These are phyloP conservation scores for Oxygymnocypris stewartii DNA, from an alignment of 2,113 vertebrate species.

Conservation along the genomic window DNA sequence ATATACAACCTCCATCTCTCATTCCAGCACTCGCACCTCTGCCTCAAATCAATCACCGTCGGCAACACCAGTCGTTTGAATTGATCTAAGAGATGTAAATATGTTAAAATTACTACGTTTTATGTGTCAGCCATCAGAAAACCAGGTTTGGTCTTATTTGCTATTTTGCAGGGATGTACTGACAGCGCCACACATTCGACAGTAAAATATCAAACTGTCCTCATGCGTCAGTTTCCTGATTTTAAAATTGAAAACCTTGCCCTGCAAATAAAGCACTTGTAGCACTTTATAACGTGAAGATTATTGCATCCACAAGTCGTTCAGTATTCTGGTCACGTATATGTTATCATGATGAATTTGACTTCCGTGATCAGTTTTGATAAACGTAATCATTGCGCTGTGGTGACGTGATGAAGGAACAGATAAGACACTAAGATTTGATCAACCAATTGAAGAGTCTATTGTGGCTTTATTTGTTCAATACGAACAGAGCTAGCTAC, in stretches of 20 bases:
- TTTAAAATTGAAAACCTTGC: slow-evolving; percentile 50
- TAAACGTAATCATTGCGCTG: neutral
- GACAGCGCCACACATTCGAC: neutral
- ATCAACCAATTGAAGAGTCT: neutral
- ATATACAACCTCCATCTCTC: neutral
- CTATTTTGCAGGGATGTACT: slow-evolving; percentile 10
- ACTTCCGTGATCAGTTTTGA: slow-evolving; percentile 28
- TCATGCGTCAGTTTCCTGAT: slow-evolving; percentile 1
- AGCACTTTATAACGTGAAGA: slow-evolving; percentile 59
- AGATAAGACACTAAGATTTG: neutral
- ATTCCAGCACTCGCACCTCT: slow-evolving; percentile 5
- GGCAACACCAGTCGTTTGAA: slow-evolving; percentile 16
- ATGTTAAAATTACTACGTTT: slow-evolving; percentile 18
- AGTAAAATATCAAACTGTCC: too few species aligned
- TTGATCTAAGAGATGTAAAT: slow-evolving; percentile 36
- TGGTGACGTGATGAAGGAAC: slow-evolving; percentile 16
- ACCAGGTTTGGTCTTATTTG: slow-evolving; percentile 22
- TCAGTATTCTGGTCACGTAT: slow-evolving; percentile 48
- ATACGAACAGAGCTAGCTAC: slow-evolving; percentile 12
- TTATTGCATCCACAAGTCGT: slow-evolving; percentile 37
- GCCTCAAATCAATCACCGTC: neutral
- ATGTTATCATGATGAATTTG: neutral
- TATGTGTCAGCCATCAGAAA: slow-evolving; percentile 6
- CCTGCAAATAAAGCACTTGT: slow-evolving; percentile 59
- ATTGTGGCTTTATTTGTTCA: neutral